Conservation (phyloP, 2,113 vertebrate species). For the Maccullochella peelii region DNA sequence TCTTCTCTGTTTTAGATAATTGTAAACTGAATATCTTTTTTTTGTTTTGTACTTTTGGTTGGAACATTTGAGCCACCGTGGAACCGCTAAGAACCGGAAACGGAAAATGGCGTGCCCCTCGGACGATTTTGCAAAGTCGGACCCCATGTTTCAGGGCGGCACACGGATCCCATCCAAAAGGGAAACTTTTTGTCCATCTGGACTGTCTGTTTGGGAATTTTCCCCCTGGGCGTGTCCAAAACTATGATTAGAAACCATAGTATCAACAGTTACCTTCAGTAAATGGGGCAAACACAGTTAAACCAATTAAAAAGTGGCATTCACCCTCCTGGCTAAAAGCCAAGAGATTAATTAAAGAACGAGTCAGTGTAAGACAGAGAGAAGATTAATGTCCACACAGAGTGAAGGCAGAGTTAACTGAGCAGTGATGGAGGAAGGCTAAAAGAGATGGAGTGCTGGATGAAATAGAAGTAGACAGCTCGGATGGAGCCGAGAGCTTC, state of each 20-base stretch:
- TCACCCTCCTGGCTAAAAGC: not conserved
- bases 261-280: not conserved
- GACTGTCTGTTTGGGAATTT: not conserved
- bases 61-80: not conserved
- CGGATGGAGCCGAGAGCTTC: conserved; percentile 56
- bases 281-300: not conserved
- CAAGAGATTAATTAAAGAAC: not conserved
- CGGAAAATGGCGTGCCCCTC: too few species aligned
- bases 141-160: not conserved
- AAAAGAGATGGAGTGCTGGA: conserved; percentile 50
- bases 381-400: conserved; percentile 23
- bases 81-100: too few species aligned
- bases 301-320: not conserved
- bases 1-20: not conserved
- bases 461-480: conserved; percentile 53
- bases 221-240: not conserved
- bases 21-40: too few species aligned
- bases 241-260: not conserved
- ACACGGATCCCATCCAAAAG: not conserved
- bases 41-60: too few species aligned
- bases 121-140: not conserved
- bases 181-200: not conserved
- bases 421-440: conserved; percentile 43
- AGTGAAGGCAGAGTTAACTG: conserved; percentile 26
- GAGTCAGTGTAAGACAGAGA: not conserved